Evolutionary conservation across 1,140 invertebrate species (phyloP).

Genomic region (Chionoecetes opilio): DNA sequence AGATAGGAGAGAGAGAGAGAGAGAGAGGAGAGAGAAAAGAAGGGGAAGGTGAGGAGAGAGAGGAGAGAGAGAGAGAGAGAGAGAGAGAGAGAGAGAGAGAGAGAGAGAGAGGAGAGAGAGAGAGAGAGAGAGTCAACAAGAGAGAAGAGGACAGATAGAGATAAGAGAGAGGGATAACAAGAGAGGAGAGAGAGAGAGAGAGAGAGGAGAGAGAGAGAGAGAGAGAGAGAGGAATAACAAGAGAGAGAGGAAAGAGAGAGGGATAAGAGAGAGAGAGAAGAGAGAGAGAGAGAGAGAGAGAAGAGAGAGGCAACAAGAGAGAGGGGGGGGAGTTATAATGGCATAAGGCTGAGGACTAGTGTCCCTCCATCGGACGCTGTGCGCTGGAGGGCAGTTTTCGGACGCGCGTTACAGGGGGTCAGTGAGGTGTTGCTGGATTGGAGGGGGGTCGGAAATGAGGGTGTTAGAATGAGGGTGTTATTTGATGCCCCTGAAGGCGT

Average conservation of each 20-base stretch:
- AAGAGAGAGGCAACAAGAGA: not conserved
- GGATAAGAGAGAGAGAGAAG: not conserved
- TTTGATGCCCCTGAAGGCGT: too few relatives aligned
- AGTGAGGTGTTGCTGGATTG: too few relatives aligned
- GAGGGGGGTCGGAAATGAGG: too few relatives aligned
- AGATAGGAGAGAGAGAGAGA: too few relatives aligned
- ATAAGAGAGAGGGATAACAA: not conserved
- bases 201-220: not conserved
- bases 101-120: not conserved
- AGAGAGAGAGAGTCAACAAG: not conserved
- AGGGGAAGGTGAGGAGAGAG: not conserved
- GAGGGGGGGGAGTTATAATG: too few relatives aligned
- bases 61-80: not conserved
- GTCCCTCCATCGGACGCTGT: too few relatives aligned
- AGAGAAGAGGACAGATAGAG: not conserved
- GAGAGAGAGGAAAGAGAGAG: slow-evolving; percentile 48
- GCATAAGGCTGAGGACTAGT: too few relatives aligned
- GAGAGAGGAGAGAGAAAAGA: not conserved
- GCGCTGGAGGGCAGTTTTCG: too few relatives aligned
- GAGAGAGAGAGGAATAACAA: not conserved
- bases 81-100: not conserved
- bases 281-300: not conserved
- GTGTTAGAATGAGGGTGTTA: too few relatives aligned
- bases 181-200: not conserved
- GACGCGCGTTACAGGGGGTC: too few relatives aligned